Evolutionary conservation across 2,797 vertebrate species (phyloP), one percentile per base, ranked within the genome.

Genomic region (Enteromius fasciolatus): DNA sequence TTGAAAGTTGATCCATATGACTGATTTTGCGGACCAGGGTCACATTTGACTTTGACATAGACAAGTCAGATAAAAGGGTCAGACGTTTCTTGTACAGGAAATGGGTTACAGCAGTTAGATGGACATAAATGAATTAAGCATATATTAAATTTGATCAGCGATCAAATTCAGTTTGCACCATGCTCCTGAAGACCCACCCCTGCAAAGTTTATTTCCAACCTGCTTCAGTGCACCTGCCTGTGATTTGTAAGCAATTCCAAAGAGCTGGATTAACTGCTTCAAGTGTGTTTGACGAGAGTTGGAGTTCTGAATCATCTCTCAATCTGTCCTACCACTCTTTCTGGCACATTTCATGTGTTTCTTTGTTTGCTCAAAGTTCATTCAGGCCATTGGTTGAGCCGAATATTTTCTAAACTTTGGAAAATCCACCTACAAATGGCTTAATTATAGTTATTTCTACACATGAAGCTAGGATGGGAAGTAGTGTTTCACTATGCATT

Each of bases 41-140:
- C 15, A 50, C 18, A 76, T 46, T 46, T 46, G 57, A 79, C 63
- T 64, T 20, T 82, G 44, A 84, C 31, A 48, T 28, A 18, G 2
- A 84, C 31, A 80, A 11, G 18, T 36, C 63, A 52, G 68, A 72
- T 64, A 81, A 23, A 41, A 82, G 64, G 25, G 44, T 46, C 8
- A n/a, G n/a, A 78, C 28, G 23, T 31, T 80, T 66, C 11, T 61
- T 66, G 25, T 57, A 14, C 46, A 54, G 46, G 72, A 81, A 73
- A 68, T 69, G 41, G 67, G 68, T 25, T 59, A 73, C 18, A 18
- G 25, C 12, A 14, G 28, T 64, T 66, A 54, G 44, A 48, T 59
- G 6, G 46, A 50, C 25, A 69, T 23, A 18, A 48, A 44, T 72
- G 1, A 31, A 50, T 72, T 50, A 11, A 50, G 17, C 61, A 63